phyloP scores from a whole-genome alignment of 1,140 invertebrate species.

The Aphelinus atriplicis region DNA sequence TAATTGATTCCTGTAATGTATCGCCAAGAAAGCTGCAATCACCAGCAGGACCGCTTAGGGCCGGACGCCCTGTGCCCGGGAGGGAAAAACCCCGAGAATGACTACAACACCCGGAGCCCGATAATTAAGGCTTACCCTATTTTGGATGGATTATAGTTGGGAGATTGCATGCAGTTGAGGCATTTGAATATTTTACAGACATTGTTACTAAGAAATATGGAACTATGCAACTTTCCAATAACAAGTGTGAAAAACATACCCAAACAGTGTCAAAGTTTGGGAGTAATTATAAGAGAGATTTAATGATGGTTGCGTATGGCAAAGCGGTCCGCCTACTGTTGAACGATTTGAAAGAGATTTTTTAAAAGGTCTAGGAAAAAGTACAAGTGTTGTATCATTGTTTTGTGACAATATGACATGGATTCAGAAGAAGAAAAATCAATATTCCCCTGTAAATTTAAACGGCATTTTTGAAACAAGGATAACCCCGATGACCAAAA shows the following conservation, averaged over 20 bases:
- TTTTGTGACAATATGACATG: conserved; percentile 25
- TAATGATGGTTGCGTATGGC: conserved; percentile 24
- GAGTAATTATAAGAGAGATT: conserved; percentile 38
- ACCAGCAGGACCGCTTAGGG: too few relatives aligned
- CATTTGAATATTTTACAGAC: conserved; percentile 27
- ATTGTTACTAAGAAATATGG: neutral
- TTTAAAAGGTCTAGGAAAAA: conserved; percentile 20
- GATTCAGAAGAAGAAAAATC: conserved; percentile 19
- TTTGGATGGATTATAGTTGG: too few relatives aligned
- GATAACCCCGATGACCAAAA: too few relatives aligned
- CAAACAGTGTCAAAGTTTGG: conserved; percentile 23
- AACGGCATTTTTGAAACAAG: conserved; percentile 19
- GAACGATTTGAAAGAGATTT: conserved; percentile 18
- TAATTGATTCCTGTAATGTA: too few relatives aligned
- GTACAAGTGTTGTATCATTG: conserved; percentile 27
- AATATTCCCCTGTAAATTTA: conserved; percentile 9
- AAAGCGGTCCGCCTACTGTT: conserved; percentile 9
- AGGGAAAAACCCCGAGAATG: too few relatives aligned
- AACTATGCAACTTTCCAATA: neutral
- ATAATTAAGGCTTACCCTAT: too few relatives aligned
- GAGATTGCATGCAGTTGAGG: conserved; percentile 25
- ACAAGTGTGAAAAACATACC: conserved; percentile 20
- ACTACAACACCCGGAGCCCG: too few relatives aligned
- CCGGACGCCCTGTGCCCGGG: too few relatives aligned
- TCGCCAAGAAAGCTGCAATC: too few relatives aligned